phyloP scores from a whole-genome alignment of 2,797 vertebrate species.

The Typhlichthys subterraneus region DNA sequence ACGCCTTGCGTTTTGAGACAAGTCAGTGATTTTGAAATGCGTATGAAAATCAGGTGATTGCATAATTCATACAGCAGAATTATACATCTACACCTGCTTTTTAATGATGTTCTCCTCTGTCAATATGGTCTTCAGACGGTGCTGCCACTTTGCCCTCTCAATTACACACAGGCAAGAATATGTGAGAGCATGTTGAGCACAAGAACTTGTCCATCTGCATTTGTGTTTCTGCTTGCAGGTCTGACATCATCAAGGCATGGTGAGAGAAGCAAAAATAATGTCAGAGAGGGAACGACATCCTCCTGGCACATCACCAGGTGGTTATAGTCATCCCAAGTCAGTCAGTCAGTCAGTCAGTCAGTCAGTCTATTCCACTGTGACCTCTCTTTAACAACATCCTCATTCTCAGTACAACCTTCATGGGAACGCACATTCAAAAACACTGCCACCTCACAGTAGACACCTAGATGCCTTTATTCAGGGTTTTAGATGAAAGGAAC shows the following conservation, averaged over 20 bases:
- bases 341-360: constrained; percentile 27
- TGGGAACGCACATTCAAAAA: constrained; percentile 31
- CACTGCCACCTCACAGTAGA: constrained; percentile 24
- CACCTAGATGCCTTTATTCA: constrained; percentile 36
- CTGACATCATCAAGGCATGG: constrained; percentile 72
- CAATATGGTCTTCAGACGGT: constrained; percentile 14
- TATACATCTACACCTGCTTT: constrained; percentile 8
- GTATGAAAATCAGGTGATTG: constrained; percentile 28
- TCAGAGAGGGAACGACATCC: constrained; percentile 59
- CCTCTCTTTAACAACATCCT: constrained; percentile 56
- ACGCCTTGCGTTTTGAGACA: constrained; percentile 6
- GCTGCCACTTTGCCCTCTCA: constrained; percentile 24
- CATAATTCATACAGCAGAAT: constrained; percentile 36
- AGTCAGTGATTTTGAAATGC: constrained; percentile 17
- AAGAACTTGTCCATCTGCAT: constrained; percentile 67
- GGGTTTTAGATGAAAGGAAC: constrained; percentile 32
- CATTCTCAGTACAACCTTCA: constrained; percentile 51
- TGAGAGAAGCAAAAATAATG: constrained; percentile 67
- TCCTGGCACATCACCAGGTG: constrained; percentile 52
- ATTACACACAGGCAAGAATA: constrained; percentile 59
- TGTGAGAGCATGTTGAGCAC: constrained; percentile 46
- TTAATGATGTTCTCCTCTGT: constrained; percentile 28
- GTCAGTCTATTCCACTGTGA: constrained; percentile 38
- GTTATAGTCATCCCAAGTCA: constrained; percentile 52
- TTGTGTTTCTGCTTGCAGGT: constrained; percentile 72